Percentiles rank a stretch among this genome's conserved stretches.
Conservation (phyloP, 2,888 invertebrate genomes). For the Scaptomyza polygonia region DNA sequence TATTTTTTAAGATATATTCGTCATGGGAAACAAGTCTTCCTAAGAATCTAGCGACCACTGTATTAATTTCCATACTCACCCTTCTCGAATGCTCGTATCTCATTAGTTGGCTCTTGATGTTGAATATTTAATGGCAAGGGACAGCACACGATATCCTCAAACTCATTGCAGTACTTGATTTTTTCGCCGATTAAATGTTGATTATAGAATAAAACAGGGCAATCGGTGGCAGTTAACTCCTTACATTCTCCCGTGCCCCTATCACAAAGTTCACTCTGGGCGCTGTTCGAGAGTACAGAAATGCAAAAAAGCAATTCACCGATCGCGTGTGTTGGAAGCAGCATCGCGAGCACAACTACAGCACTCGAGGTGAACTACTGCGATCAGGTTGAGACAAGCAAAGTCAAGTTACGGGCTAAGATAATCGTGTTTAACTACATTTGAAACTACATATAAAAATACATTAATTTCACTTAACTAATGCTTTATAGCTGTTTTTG, state of each 20-base stretch:
- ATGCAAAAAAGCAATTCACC: constrained; percentile 1
- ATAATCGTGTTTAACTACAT: background rate
- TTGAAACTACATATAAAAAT: constrained; percentile 23
- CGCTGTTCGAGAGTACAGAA: background rate
- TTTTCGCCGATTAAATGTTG: constrained; percentile 55
- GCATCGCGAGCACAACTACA: constrained; percentile 43
- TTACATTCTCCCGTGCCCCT: constrained; percentile 64
- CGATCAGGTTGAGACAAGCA: constrained; percentile 4
- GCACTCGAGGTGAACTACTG: constrained; percentile 3
- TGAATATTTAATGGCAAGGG: constrained; percentile 53
- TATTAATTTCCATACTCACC: constrained; percentile 32
- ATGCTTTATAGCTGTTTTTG: constrained; percentile 10
- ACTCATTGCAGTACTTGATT: constrained; percentile 67
- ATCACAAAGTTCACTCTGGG: constrained; percentile 56
- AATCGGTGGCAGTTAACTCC: constrained; percentile 52
- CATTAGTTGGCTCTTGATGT: constrained; percentile 5
- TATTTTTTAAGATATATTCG: too few species aligned
- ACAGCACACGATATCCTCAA: constrained; percentile 70
- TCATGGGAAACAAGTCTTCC: too few species aligned
- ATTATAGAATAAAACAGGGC: constrained; percentile 64
- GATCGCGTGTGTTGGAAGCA: constrained; percentile 36
- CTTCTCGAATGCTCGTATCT: constrained; percentile 48
- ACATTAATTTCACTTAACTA: constrained; percentile 24
- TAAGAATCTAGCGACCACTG: background rate
- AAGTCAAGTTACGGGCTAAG: background rate